A percentile compares a stretch with the other conserved stretches of the same genome.
Conservation (phyloP, 2,113 vertebrate species). For the Pipra filicauda region DNA sequence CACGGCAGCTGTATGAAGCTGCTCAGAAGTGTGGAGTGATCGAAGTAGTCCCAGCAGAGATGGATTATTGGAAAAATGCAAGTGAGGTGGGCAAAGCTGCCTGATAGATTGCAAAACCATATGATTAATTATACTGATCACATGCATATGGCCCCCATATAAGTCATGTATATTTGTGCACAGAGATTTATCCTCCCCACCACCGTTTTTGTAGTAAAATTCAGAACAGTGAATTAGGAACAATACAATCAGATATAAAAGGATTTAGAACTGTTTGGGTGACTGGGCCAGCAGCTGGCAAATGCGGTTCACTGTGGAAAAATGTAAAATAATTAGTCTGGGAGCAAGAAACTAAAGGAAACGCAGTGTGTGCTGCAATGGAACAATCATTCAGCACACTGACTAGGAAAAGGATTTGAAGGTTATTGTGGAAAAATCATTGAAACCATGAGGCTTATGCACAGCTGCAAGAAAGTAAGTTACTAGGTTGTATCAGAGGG, state of each 20-base stretch:
- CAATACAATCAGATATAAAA: constrained; percentile 52
- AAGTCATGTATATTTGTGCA: constrained; percentile 41
- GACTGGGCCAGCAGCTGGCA: constrained; percentile 79
- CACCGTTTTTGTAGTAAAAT: constrained; percentile 34
- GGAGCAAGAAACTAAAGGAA: constrained; percentile 76
- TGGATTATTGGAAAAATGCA: constrained; percentile 54
- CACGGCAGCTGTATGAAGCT: constrained; percentile 30
- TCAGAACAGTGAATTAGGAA: constrained; percentile 45
- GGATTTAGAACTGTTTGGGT: constrained; percentile 69
- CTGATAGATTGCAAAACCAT: constrained; percentile 63
- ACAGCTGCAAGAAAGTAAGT: constrained; percentile 80
- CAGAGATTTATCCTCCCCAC: constrained; percentile 34
- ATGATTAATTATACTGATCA: constrained; percentile 57
- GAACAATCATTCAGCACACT: constrained; percentile 79
- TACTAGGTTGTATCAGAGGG: constrained; percentile 70
- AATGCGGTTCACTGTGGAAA: constrained; percentile 77
- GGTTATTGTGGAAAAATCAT: constrained; percentile 82
- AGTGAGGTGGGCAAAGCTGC: constrained; percentile 47
- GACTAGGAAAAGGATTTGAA: constrained; percentile 79
- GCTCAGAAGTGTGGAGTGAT: constrained; percentile 39
- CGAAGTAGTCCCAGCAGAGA: constrained; percentile 53
- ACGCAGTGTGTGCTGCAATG: constrained; percentile 45
- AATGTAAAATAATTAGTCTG: constrained; percentile 83
- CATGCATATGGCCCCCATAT: constrained; percentile 42
- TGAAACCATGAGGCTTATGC: constrained; percentile 75